phyloP scores from a whole-genome alignment of 2,797 vertebrate genomes.

The Hydrolagus colliei region DNA sequence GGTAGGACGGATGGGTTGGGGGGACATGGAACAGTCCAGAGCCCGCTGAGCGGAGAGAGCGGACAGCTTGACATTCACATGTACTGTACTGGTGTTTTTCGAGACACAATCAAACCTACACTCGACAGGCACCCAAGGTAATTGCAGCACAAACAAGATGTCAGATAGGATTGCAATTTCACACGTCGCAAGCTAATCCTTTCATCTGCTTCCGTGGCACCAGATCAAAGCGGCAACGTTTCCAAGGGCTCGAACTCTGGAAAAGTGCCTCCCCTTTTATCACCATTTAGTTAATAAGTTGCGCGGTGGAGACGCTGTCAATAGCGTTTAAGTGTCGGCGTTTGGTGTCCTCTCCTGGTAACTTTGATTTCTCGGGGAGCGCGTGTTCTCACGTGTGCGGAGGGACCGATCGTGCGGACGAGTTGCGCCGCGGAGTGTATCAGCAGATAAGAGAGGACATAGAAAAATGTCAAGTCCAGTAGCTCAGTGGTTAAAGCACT shows the following conservation, averaged over 20 bases:
- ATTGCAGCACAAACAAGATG: conserved; percentile 20
- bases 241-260: background rate
- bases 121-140: background rate
- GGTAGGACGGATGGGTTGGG: too few relatives aligned
- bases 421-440: too few relatives aligned
- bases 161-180: conserved; percentile 5
- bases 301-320: background rate
- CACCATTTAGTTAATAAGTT: background rate
- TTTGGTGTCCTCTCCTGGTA: background rate
- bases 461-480: too few relatives aligned
- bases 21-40: too few relatives aligned
- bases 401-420: too few relatives aligned
- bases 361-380: too few relatives aligned
- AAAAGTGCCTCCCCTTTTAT: background rate
- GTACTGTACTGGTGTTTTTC: background rate
- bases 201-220: background rate
- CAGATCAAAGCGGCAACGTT: background rate
- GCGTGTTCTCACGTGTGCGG: too few relatives aligned
- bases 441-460: too few relatives aligned
- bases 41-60: too few relatives aligned
- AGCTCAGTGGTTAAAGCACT: too few relatives aligned
- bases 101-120: background rate
- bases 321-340: background rate
- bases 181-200: conserved; percentile 7
- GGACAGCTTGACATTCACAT: background rate